phyloP scores from a whole-genome alignment of 2,113 vertebrate genomes.

The Mustelus asterias region DNA sequence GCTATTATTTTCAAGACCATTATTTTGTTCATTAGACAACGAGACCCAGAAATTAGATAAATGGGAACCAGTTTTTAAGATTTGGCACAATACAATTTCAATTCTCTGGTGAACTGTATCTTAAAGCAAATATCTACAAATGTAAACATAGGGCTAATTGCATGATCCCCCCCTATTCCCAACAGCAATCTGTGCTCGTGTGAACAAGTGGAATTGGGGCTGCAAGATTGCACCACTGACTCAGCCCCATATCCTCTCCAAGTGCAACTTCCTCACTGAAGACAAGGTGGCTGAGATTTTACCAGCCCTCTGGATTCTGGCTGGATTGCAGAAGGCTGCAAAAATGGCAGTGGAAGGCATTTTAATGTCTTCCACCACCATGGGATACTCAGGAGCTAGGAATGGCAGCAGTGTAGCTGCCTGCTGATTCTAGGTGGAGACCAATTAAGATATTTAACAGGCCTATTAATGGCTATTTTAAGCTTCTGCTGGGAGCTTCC shows the following conservation, averaged over 20 bases:
- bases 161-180: background rate
- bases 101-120: background rate
- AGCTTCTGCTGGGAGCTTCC: too few relatives aligned
- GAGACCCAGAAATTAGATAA: background rate
- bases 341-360: too few relatives aligned
- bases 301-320: too few relatives aligned
- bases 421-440: too few relatives aligned
- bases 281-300: background rate
- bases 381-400: too few relatives aligned
- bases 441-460: too few relatives aligned
- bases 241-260: background rate
- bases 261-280: background rate
- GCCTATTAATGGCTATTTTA: too few relatives aligned
- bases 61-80: background rate
- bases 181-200: background rate
- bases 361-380: too few relatives aligned
- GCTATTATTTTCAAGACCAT: constrained; percentile 15
- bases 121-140: background rate
- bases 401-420: too few relatives aligned
- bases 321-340: too few relatives aligned
- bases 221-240: background rate
- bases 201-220: background rate
- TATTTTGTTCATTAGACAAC: constrained; percentile 4
- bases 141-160: background rate
- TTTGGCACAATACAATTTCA: background rate